Evolutionary conservation across 2,113 vertebrate species (phyloP).

Genomic region (Nanorana parkeri): DNA sequence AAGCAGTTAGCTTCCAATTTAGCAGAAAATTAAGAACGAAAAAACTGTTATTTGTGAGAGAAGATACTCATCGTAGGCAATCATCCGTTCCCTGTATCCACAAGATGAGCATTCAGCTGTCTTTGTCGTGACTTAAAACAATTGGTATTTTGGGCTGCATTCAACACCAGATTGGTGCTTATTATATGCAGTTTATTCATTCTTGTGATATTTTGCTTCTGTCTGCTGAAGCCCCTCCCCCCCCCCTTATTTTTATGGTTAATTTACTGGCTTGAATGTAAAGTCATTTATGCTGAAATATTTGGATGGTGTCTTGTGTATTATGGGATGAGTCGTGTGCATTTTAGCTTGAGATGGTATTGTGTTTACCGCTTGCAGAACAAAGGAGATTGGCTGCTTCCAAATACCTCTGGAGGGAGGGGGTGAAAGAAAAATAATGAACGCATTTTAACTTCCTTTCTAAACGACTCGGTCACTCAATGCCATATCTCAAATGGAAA

Average conservation of each 20-base stretch:
- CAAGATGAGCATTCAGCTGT: slow-evolving; percentile 87
- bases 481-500: background rate
- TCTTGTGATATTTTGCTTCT: slow-evolving; percentile 82
- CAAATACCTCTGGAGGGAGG: slow-evolving; percentile 34
- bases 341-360: slow-evolving; percentile 82
- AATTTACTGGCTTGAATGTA: slow-evolving; percentile 86
- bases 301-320: slow-evolving; percentile 75
- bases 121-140: slow-evolving; percentile 88
- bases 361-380: slow-evolving; percentile 63
- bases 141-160: slow-evolving; percentile 85
- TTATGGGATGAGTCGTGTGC: slow-evolving; percentile 80
- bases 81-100: slow-evolving; percentile 79
- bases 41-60: slow-evolving; percentile 90
- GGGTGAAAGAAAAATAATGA: slow-evolving; percentile 3
- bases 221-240: slow-evolving; percentile 55
- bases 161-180: slow-evolving; percentile 86
- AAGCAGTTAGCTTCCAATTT: slow-evolving; percentile 90
- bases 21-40: slow-evolving; percentile 90
- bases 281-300: slow-evolving; percentile 84
- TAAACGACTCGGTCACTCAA: background rate
- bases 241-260: slow-evolving; percentile 78
- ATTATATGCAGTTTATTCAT: slow-evolving; percentile 85
- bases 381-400: slow-evolving; percentile 29
- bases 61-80: slow-evolving; percentile 87
- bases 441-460: background rate